Evolutionary conservation across 2,888 invertebrate genomes (phyloP), one percentile per base, ranked within the genome.

Genomic region (Lapara coniferarum): DNA sequence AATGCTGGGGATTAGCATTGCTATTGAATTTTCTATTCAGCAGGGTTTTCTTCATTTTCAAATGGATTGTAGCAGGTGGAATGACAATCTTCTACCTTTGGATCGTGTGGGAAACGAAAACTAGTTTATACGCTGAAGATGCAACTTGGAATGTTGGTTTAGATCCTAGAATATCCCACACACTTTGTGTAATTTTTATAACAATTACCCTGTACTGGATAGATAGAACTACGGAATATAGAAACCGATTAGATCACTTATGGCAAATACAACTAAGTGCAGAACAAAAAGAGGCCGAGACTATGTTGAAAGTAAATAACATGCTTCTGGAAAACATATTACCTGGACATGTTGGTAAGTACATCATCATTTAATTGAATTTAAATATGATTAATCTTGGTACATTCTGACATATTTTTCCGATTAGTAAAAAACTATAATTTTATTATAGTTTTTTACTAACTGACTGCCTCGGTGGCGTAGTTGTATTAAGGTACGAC

Each of bases 321-420:
- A 96, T 98, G 89, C 93, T 99, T 53, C 94, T 99, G 55, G 96
- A 97, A 81, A 99, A 99, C 85, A 99, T 99, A 81, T 93, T 99
- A 55, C 99, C 99, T 0, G 95, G 96, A 25, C 98, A 98, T 88
- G 99, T 99, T 74, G 98, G 97, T 97, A 87, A 84, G 95, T 82
- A 71, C 7, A 37, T 63, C 37, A 37, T 7, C 37, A 19, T 10
- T 55, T 3, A 44, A 37, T 30, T 49, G 66, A 12, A 56, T n/a
- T 30, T 16, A 12, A 53, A 57, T 46, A 51, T 25, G 6, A 37
- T 7, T 37, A 37, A 37, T 5, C 37, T 37, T 37, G 37, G 37
- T 46, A 10, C 19, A 66, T 51, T 25, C 19, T 14, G 16, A 66
- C 13, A 8, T 66, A 13, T 51, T 66, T 16, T 55, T 4, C 10